Percentiles rank a stretch among this genome's conserved stretches.
Conservation (phyloP, 1,140 invertebrate species). For the Brachionus manjavacas region DNA sequence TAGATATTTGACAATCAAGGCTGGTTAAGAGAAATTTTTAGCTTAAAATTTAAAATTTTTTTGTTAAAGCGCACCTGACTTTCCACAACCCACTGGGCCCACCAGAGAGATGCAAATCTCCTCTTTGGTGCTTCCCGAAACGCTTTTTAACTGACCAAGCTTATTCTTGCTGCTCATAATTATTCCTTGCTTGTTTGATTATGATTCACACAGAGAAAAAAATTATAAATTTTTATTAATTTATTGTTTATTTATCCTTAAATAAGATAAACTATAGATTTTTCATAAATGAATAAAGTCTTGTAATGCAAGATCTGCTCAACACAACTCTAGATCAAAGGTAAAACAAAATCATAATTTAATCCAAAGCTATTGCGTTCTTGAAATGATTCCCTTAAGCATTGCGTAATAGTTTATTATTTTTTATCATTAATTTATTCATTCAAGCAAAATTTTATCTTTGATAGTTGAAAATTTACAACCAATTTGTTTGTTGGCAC, state of each 20-base stretch:
- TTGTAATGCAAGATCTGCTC: background rate
- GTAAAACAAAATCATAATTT: background rate
- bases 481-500: background rate
- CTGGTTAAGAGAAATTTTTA: background rate
- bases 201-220: background rate
- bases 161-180: background rate
- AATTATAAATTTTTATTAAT: conserved; percentile 3
- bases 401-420: background rate
- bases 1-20: conserved; percentile 23
- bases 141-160: background rate
- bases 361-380: background rate
- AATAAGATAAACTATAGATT: background rate
- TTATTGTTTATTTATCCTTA: background rate
- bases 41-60: background rate
- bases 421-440: background rate
- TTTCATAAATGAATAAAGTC: background rate
- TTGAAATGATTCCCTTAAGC: background rate
- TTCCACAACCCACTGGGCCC: background rate
- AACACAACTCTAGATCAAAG: background rate
- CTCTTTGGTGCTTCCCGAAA: background rate
- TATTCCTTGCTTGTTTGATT: background rate
- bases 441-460: background rate
- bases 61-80: background rate
- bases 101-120: background rate
- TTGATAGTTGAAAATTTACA: background rate